phyloP scores from a whole-genome alignment of 2,113 vertebrate genomes.

The Mixornis gularis region DNA sequence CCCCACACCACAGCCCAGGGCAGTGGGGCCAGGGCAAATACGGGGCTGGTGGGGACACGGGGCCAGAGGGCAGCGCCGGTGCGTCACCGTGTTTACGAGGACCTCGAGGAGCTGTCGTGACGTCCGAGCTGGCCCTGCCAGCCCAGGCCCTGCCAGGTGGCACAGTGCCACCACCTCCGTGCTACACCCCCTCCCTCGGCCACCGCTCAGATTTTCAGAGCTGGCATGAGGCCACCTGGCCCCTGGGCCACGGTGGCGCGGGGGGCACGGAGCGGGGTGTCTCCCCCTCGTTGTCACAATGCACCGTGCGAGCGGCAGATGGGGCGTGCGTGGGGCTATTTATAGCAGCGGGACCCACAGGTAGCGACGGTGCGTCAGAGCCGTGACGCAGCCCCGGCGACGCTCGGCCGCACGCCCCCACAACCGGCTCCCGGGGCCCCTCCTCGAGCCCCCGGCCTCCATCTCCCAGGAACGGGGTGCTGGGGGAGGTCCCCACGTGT shows the following conservation, averaged over 20 bases:
- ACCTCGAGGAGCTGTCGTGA: conserved; percentile 20
- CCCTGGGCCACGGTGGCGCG: rapidly evolving
- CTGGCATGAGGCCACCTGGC: neutral
- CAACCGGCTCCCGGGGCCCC: neutral
- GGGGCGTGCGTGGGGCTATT: neutral
- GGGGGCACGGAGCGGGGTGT: neutral
- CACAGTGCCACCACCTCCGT: neutral
- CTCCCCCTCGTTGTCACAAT: no score
- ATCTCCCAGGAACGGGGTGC: neutral
- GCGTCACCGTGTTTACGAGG: conserved; percentile 22
- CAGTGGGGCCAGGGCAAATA: neutral
- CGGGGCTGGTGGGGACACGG: neutral
- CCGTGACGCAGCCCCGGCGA: neutral
- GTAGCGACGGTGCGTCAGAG: conserved; percentile 16
- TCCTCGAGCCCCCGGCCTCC: neutral
- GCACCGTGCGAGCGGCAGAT: neutral
- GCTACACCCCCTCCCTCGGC: neutral
- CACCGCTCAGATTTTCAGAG: neutral
- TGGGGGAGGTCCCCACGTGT: neutral
- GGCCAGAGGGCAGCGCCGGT: neutral
- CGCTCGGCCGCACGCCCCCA: neutral
- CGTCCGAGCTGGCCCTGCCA: neutral
- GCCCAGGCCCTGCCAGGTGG: conserved; percentile 18
- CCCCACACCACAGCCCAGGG: rapidly evolving
- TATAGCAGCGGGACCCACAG: conserved; percentile 43